These are phyloP conservation scores for Ceratina australensis DNA, from an alignment of 1,140 invertebrate species.

Conservation along the genomic window DNA sequence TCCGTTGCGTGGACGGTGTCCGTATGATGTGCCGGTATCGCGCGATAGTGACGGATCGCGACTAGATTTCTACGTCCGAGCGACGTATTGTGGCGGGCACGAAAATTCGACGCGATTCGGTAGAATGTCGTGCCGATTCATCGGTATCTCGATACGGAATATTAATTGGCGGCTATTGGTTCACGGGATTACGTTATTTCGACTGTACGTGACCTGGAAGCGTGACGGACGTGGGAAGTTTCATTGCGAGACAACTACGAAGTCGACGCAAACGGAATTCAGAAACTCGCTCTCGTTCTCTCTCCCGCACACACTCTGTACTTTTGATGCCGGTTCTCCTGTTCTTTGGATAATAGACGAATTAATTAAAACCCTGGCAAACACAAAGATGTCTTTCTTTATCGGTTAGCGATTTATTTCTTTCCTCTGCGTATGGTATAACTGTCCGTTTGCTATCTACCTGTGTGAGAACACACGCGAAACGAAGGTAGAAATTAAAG, in stretches of 20 bases:
- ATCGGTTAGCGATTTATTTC: no score
- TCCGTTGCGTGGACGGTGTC: not conserved
- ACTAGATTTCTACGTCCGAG: constrained; percentile 37
- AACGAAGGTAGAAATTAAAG: not conserved
- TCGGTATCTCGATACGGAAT: constrained; percentile 58
- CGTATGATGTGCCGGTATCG: not conserved
- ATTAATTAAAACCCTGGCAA: not conserved
- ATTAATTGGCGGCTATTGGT: constrained; percentile 61
- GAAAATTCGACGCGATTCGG: constrained; percentile 40
- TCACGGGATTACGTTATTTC: constrained; percentile 58
- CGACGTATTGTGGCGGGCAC: constrained; percentile 39
- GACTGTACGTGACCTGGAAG: constrained; percentile 54
- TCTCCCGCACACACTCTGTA: no score
- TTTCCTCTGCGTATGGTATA: no score
- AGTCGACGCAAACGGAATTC: constrained; percentile 44
- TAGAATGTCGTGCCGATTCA: constrained; percentile 42
- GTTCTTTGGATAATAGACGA: not conserved
- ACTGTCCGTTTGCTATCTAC: not conserved
- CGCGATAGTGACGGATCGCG: constrained; percentile 27
- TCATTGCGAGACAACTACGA: constrained; percentile 37
- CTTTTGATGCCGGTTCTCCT: not conserved
- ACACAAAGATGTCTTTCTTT: not conserved
- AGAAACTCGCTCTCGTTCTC: not conserved
- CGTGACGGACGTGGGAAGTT: constrained; percentile 20
- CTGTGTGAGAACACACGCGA: not conserved